phyloP scores from a whole-genome alignment of 2,797 vertebrate species.

The Sebastes goodei region DNA sequence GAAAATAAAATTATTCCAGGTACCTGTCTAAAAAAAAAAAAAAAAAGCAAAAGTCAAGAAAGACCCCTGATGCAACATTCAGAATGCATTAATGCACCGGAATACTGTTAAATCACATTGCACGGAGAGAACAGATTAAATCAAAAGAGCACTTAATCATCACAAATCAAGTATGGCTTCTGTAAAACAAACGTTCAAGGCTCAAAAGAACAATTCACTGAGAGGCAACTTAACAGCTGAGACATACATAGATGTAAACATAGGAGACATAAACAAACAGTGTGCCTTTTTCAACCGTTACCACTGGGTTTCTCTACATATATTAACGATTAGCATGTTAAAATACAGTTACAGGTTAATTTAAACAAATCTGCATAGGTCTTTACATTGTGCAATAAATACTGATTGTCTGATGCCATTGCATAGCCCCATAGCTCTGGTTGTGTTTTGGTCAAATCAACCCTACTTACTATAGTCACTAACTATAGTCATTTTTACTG shows the following conservation, averaged over 20 bases:
- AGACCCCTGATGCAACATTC: slow-evolving; percentile 22
- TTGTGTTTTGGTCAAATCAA: slow-evolving; percentile 71
- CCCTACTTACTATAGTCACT: not conserved
- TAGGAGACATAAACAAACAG: not conserved
- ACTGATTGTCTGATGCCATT: slow-evolving; percentile 76
- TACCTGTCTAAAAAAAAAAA: too few relatives aligned
- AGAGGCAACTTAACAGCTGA: not conserved
- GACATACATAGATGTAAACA: slow-evolving; percentile 22
- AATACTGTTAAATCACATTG: slow-evolving; percentile 52
- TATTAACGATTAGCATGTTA: slow-evolving; percentile 16
- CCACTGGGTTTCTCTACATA: slow-evolving; percentile 13
- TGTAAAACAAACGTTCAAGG: slow-evolving; percentile 47
- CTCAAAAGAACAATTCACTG: slow-evolving; percentile 8
- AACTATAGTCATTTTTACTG: not conserved
- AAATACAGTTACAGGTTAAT: slow-evolving; percentile 29
- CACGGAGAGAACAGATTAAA: slow-evolving; percentile 33
- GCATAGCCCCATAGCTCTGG: slow-evolving; percentile 49
- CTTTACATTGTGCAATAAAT: slow-evolving; percentile 67
- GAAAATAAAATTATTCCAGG: slow-evolving; percentile 17
- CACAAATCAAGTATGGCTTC: slow-evolving; percentile 64
- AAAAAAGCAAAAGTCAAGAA: not conserved
- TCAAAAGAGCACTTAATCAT: slow-evolving; percentile 49
- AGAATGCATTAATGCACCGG: slow-evolving; percentile 19
- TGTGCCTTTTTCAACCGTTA: slow-evolving; percentile 9
- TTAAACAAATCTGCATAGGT: slow-evolving; percentile 58